Evolutionary conservation across 2,113 vertebrate genomes (phyloP).

Genomic region (Pachypanchax playfairii): DNA sequence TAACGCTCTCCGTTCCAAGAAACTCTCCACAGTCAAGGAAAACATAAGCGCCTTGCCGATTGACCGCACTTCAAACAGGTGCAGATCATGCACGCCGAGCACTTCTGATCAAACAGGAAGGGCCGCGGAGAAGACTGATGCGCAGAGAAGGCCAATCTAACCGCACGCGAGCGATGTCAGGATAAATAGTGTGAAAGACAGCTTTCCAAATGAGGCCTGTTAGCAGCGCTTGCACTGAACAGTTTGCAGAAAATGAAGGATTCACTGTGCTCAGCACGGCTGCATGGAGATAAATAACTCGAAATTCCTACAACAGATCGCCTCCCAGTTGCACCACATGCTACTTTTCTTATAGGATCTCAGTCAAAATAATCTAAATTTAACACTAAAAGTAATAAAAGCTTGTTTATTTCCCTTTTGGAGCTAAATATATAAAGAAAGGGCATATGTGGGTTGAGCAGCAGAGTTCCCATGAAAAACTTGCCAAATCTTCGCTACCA

Average conservation of each 20-base stretch:
- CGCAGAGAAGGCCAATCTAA: conserved; percentile 48
- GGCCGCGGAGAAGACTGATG: conserved; percentile 41
- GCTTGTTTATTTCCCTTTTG: no score
- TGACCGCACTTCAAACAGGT: conserved; percentile 67
- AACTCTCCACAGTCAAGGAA: conserved; percentile 49
- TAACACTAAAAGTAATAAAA: no score
- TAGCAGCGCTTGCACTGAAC: conserved; percentile 14
- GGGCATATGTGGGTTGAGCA: no score
- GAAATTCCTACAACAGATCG: not conserved
- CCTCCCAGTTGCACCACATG: not conserved
- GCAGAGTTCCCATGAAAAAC: no score
- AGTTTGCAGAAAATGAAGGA: conserved; percentile 23
- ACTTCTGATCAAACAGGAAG: conserved; percentile 61
- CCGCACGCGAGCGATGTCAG: conserved; percentile 18
- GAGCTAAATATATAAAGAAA: no score
- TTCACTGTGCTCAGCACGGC: conserved; percentile 48
- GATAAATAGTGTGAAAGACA: conserved; percentile 59
- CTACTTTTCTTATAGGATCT: not conserved
- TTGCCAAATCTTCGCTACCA: no score
- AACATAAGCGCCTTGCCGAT: conserved; percentile 49
- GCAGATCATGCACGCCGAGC: conserved; percentile 59
- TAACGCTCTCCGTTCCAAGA: conserved; percentile 39
- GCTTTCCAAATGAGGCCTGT: conserved; percentile 60
- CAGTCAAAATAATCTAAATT: no score
- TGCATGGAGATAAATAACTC: conserved; percentile 30